Percentiles rank a stretch among this genome's conserved stretches.
Conservation (phyloP, 2,888 invertebrate species). For the Ophioninae sp. region DNA sequence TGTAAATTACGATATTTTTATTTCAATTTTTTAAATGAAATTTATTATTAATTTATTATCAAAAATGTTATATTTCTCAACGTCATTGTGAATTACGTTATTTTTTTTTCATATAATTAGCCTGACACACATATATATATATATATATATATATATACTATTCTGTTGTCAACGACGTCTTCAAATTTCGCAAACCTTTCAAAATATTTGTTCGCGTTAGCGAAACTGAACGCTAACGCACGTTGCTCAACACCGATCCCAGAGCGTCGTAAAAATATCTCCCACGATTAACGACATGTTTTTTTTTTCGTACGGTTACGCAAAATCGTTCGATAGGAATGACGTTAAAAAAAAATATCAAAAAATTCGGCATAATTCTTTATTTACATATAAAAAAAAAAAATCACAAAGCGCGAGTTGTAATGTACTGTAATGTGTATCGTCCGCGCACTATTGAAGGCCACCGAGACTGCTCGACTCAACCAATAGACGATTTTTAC, state of each 20-base stretch:
- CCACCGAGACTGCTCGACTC: slow-evolving; percentile 38
- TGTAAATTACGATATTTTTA: too few species aligned
- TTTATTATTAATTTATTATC: not conserved
- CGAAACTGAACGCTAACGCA: not conserved
- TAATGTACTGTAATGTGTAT: slow-evolving; percentile 40
- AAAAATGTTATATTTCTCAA: too few species aligned
- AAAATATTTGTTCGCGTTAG: not conserved
- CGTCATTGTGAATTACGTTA: too few species aligned
- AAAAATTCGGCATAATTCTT: slow-evolving; percentile 61
- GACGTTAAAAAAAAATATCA: not conserved
- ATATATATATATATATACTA: too few species aligned
- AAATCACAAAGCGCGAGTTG: slow-evolving; percentile 61
- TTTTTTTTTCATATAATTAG: too few species aligned
- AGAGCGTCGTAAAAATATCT: not conserved
- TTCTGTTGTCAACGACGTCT: not conserved
- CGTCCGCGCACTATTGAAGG: slow-evolving; percentile 50
- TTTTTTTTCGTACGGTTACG: not conserved
- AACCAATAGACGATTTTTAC: slow-evolving; percentile 44
- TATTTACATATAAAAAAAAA: slow-evolving; percentile 65
- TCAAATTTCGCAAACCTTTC: not conserved
- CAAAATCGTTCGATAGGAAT: not conserved
- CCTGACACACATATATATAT: too few species aligned
- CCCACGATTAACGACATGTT: not conserved
- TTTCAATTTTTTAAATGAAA: not conserved
- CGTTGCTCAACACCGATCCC: not conserved